Percentiles rank a stretch among this genome's conserved stretches.
phyloP scores from a whole-genome alignment of 2,113 vertebrate genomes.

The Miniopterus natalensis region DNA sequence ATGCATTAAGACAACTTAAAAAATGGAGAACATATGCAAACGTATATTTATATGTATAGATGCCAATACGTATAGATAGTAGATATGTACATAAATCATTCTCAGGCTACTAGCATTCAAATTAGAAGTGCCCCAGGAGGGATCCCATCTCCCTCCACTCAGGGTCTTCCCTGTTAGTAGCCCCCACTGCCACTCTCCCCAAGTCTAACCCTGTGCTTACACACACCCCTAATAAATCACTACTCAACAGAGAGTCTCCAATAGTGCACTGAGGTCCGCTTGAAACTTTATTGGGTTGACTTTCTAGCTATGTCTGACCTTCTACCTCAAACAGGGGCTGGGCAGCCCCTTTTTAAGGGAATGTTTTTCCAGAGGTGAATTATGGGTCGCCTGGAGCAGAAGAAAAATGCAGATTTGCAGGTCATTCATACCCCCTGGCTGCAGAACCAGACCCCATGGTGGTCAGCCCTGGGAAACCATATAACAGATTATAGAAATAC shows the following conservation, averaged over 20 bases:
- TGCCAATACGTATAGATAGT: background rate
- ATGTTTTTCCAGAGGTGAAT: background rate
- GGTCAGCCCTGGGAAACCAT: background rate
- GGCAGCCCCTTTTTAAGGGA: background rate
- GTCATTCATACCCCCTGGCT: background rate
- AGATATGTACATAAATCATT: background rate
- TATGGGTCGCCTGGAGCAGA: background rate
- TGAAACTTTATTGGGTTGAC: background rate
- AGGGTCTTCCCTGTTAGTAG: background rate
- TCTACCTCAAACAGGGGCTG: background rate
- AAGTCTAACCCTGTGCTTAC: background rate
- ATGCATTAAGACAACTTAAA: background rate
- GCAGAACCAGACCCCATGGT: background rate
- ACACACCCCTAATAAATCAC: background rate
- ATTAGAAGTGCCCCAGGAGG: background rate
- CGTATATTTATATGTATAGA: background rate
- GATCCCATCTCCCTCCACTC: no score
- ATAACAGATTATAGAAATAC: no score
- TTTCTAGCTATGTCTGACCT: background rate
- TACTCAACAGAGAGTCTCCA: background rate
- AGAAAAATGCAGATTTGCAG: accelerated
- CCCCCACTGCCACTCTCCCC: background rate
- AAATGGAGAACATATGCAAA: background rate
- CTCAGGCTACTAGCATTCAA: background rate
- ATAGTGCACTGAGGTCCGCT: accelerated